Percentiles rank a stretch among this genome's conserved stretches.
Conservation (phyloP, 2,797 vertebrate genomes). For the Microtus obscurus region DNA sequence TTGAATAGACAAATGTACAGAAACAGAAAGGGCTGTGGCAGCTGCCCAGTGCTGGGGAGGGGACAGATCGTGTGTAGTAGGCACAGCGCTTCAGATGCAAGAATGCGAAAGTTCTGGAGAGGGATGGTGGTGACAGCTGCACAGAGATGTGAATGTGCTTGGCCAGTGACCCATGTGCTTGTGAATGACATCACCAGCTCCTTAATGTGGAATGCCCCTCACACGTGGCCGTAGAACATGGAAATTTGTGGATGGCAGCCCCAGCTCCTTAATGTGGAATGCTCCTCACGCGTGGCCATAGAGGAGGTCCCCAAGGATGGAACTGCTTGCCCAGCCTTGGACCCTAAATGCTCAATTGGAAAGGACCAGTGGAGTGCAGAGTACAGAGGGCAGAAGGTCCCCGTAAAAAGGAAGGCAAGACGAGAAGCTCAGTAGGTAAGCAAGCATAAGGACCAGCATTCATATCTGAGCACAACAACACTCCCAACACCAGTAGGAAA, state of each 20-base stretch:
- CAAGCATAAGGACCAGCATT: background rate
- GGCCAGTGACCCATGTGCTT: background rate
- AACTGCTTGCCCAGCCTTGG: background rate
- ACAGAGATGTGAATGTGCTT: background rate
- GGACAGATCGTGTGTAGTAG: background rate
- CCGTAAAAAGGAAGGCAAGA: background rate
- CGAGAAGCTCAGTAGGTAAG: background rate
- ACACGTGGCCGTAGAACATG: rapidly evolving
- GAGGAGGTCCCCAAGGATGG: background rate
- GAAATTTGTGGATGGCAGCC: too few species aligned
- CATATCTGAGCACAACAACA: background rate
- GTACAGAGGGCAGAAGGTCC: background rate
- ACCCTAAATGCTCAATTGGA: background rate
- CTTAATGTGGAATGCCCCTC: background rate
- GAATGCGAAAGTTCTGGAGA: background rate
- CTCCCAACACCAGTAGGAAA: background rate
- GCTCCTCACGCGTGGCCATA: background rate
- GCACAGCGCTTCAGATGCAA: background rate
- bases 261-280: rapidly evolving
- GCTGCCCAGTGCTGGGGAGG: rapidly evolving
- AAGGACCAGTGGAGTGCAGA: background rate
- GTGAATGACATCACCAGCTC: too few species aligned
- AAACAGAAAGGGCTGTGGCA: background rate
- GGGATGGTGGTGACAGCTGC: too few species aligned
- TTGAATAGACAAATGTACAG: background rate